These are phyloP conservation scores for Lerema accius DNA, from an alignment of 1,140 invertebrate genomes.

Conservation along the genomic window DNA sequence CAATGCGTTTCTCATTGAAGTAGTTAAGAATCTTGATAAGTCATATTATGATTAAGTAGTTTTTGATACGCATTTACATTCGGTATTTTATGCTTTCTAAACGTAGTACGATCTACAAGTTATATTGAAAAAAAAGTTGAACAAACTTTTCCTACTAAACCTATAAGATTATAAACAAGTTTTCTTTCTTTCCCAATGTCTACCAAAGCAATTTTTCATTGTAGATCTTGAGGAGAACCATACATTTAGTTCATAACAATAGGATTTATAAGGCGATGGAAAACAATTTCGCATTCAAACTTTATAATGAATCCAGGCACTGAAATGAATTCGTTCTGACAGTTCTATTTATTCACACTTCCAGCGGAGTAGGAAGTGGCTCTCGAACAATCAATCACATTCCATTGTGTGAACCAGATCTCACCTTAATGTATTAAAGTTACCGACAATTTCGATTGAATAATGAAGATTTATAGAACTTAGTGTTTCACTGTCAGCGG, in stretches of 20 bases:
- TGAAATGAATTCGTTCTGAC: neutral
- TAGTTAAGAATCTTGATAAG: neutral
- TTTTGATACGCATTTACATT: no score
- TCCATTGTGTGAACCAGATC: neutral
- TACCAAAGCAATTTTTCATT: no score
- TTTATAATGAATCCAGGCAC: neutral
- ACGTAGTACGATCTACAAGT: no score
- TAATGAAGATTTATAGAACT: slow-evolving; percentile 1
- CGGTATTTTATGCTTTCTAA: no score
- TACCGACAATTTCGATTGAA: neutral
- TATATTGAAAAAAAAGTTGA: no score
- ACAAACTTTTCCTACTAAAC: no score
- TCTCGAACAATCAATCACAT: neutral
- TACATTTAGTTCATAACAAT: no score
- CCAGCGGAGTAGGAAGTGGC: neutral
- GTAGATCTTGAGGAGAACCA: no score
- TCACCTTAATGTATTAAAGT: slow-evolving; percentile 1
- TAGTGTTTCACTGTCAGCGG: neutral
- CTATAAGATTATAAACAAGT: no score
- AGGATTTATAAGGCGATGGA: no score
- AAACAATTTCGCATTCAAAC: neutral
- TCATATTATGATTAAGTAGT: neutral
- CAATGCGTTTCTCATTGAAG: neutral
- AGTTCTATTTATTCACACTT: neutral
- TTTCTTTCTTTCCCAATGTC: no score